Conservation (phyloP, 2,113 vertebrate species). For the crab-eating macaque (Macaca fascicularis) region T2T-MFA8v1.1 NC_088380.1:185373001-185373500, state of each 20-base stretch:
- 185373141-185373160: not conserved
- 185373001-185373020: not conserved
- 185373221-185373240: too few relatives aligned
- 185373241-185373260: too few relatives aligned
- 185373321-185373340: not conserved
- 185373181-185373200: not conserved
- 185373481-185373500: not conserved
- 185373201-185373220: too few relatives aligned
- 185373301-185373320: not conserved
- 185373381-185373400: not conserved
- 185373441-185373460: not conserved
- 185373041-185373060: not conserved
- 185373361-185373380: not conserved
- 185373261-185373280: not conserved
- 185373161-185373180: not conserved
- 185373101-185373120: not conserved
- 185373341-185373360: not conserved
- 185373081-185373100: not conserved
- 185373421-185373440: not conserved
- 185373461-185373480: not conserved
- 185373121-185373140: not conserved
- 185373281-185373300: not conserved
- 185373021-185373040: not conserved
- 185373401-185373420: not conserved
- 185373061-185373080: not conserved